Evolutionary conservation across 2,113 vertebrate genomes (phyloP).

Genomic region (Oreocharis arfaki): DNA sequence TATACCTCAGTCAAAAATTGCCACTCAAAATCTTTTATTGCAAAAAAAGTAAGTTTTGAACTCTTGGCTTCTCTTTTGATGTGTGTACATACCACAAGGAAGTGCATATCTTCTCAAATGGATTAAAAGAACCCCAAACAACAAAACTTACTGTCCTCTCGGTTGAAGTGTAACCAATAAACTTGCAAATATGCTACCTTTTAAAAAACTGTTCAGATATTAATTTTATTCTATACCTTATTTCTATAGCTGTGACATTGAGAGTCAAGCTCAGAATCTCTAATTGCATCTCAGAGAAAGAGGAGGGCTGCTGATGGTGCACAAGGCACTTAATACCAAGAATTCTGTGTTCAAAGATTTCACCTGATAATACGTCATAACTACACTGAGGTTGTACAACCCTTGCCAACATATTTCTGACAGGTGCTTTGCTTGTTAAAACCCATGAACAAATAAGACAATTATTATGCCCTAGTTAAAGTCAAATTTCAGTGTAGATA

Average conservation of each 20-base stretch:
- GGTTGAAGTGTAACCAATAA: background rate
- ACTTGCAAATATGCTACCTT: background rate
- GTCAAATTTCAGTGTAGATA: background rate
- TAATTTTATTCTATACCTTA: background rate
- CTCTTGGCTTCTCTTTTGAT: background rate
- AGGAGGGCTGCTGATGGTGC: background rate
- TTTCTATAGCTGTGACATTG: background rate
- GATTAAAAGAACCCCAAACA: background rate
- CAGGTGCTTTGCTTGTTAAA: background rate
- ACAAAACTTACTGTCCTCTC: background rate
- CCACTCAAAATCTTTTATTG: background rate
- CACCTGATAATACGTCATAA: background rate
- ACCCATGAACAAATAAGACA: background rate
- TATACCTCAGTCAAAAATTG: background rate
- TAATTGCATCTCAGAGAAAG: background rate
- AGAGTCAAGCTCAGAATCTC: background rate
- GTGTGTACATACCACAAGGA: background rate
- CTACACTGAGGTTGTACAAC: background rate
- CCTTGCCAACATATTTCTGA: background rate
- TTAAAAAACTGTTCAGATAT: background rate
- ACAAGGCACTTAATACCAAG: background rate
- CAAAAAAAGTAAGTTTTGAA: background rate
- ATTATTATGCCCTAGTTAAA: background rate
- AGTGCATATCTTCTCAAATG: background rate
- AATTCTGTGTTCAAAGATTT: background rate